These are phyloP conservation scores for Leptosomus discolor DNA, from an alignment of 2,113 vertebrate genomes.

Conservation along the genomic window DNA sequence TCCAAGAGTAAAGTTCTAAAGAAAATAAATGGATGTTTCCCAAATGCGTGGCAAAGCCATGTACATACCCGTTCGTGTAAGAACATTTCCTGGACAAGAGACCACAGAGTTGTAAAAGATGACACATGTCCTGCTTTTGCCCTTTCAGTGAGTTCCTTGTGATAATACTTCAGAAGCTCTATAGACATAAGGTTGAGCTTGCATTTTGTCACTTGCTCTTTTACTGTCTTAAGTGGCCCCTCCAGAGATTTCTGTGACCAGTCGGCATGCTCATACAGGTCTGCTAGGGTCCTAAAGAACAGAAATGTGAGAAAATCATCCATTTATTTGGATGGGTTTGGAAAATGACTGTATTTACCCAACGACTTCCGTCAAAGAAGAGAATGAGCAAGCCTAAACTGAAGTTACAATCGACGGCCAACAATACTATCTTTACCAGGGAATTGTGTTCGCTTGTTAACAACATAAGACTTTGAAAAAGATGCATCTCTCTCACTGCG, in stretches of 20 bases:
- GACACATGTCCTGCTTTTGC: slow-evolving; percentile 54
- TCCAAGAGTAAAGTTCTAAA: background rate
- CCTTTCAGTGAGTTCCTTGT: slow-evolving; percentile 53
- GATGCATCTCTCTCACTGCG: background rate
- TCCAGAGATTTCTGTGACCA: slow-evolving; percentile 81
- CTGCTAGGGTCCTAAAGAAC: slow-evolving; percentile 77
- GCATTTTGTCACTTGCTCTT: slow-evolving; percentile 76
- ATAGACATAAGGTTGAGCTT: slow-evolving; percentile 68
- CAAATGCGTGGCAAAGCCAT: background rate
- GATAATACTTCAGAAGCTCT: slow-evolving; percentile 61
- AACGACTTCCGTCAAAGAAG: background rate
- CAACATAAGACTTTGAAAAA: background rate
- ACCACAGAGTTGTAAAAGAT: slow-evolving; percentile 76
- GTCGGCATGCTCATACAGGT: slow-evolving; percentile 74
- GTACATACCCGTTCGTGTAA: slow-evolving; percentile 75
- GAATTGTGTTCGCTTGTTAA: background rate
- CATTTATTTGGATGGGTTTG: background rate
- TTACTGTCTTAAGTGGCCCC: slow-evolving; percentile 59
- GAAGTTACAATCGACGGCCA: background rate
- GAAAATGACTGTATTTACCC: background rate
- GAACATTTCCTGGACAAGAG: slow-evolving; percentile 76
- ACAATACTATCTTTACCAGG: background rate
- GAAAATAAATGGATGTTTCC: background rate
- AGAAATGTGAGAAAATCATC: background rate
- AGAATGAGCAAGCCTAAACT: background rate